Percentiles rank a stretch among this genome's conserved stretches.
These are phyloP conservation scores for Anthonomus grandis DNA, from an alignment of 1,140 invertebrate species.

Conservation along the genomic window DNA sequence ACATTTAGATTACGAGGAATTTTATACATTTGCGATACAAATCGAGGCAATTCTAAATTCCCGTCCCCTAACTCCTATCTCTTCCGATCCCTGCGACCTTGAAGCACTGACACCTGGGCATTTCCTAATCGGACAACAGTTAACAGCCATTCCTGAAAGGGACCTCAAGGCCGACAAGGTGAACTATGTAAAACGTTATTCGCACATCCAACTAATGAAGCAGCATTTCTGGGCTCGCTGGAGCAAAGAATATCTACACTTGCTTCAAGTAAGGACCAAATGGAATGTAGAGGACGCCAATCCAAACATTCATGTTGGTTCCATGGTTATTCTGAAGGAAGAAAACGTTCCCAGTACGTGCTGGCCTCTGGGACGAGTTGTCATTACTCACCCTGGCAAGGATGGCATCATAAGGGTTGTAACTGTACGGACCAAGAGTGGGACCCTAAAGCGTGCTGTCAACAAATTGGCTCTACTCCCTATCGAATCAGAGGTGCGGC, in stretches of 20 bases:
- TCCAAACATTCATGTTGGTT: too few species aligned
- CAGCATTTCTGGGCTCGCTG: conserved; percentile 34
- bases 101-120: conserved; percentile 39
- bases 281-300: too few species aligned
- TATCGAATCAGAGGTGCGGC: too few species aligned
- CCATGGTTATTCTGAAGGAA: too few species aligned
- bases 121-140: conserved; percentile 38
- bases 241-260: conserved; percentile 30
- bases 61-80: conserved; percentile 19
- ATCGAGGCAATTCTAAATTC: conserved; percentile 40
- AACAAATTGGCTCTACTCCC: too few species aligned
- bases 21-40: conserved; percentile 32
- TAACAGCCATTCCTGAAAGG: conserved; percentile 40
- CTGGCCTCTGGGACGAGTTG: too few species aligned
- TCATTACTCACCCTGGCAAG: too few species aligned
- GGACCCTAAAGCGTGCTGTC: too few species aligned
- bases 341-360: too few species aligned
- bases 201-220: conserved; percentile 30
- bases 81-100: conserved; percentile 32
- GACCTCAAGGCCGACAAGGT: conserved; percentile 23
- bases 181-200: conserved; percentile 28
- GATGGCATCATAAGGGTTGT: too few species aligned
- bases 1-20: conserved; percentile 39
- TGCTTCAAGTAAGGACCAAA: conserved; percentile 26
- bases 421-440: too few species aligned